Evolutionary conservation across 2,888 invertebrate genomes (phyloP), one percentile per base, ranked within the genome.

Genomic region (Dione vanillae): DNA sequence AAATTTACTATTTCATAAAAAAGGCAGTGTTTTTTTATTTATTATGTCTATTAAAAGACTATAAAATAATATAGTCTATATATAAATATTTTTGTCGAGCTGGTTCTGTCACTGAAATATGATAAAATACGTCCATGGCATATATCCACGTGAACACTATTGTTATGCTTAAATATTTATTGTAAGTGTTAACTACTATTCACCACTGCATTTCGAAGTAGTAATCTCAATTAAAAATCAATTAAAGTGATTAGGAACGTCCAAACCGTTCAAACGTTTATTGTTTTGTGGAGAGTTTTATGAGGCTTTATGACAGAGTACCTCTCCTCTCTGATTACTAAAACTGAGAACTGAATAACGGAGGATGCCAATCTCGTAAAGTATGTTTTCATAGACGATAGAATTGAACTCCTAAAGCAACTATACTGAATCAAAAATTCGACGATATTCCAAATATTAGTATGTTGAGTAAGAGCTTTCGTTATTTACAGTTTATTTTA

Each of bases 361-460:
- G 8, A 27, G 12, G 20, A 12, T 1, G n/a, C 35, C 35, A 54
- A 54, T 54, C 54, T 52, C 8, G 14, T 35, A 54, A 2, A 54
- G 14, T 35, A 2, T n/a, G 47, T 47, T n/a, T 14, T 27, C 12
- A 27, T 20, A 14, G 20, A 52, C 35, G 8, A n/a, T 35, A n/a
- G n/a, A 54, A 54, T 54, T 35, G 35, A n/a, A 35, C 35, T n/a
- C 35, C 10, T 35, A 35, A 27, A 54, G 35, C n/a, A 1, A 35
- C 35, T 8, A 9, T n/a, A n/a, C n/a, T n/a, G 54, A 54, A 54
- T 35, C 3, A 10, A 35, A 54, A 54, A 35, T 54, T 54, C n/a
- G n/a, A 35, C 54, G 54, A 54, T 54, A 35, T 35, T 16, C n/a
- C 35, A 54, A 54, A 54, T 54, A 54, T 54, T 54, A 54, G 54